phyloP scores from a whole-genome alignment of 1,140 invertebrate species.

The Macrocentrus cingulum region DNA sequence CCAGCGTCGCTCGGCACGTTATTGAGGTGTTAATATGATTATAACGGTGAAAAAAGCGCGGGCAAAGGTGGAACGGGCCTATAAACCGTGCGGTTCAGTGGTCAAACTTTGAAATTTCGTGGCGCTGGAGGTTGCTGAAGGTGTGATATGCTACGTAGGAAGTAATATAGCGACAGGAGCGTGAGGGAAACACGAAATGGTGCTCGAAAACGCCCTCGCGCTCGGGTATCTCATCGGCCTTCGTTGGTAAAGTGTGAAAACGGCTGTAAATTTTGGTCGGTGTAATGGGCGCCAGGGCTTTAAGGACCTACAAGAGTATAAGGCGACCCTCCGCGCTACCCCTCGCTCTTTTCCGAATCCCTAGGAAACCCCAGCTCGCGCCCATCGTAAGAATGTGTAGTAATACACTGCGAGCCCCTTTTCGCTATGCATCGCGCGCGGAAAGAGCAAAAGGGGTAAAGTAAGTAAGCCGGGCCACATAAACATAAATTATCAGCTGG shows the following conservation, averaged over 20 bases:
- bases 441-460: constrained; percentile 48
- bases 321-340: background rate
- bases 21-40: constrained; percentile 2
- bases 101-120: too few species aligned
- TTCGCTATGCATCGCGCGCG: constrained; percentile 1
- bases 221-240: constrained; percentile 45
- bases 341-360: constrained; percentile 3
- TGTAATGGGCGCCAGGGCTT: constrained; percentile 46
- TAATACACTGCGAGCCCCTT: constrained; percentile 48
- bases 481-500: constrained; percentile 62
- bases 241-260: constrained; percentile 55
- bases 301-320: constrained; percentile 47
- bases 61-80: background rate
- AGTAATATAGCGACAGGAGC: background rate
- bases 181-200: background rate
- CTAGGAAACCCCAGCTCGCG: constrained; percentile 7
- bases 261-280: constrained; percentile 50
- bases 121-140: too few species aligned
- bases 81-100: background rate
- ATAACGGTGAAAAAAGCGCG: background rate
- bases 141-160: background rate
- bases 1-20: background rate
- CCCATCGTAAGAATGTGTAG: constrained; percentile 50
- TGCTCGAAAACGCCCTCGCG: background rate
- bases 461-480: constrained; percentile 52